Evolutionary conservation across 2,888 invertebrate genomes (phyloP).

Genomic region (Apodemia hepburni): DNA sequence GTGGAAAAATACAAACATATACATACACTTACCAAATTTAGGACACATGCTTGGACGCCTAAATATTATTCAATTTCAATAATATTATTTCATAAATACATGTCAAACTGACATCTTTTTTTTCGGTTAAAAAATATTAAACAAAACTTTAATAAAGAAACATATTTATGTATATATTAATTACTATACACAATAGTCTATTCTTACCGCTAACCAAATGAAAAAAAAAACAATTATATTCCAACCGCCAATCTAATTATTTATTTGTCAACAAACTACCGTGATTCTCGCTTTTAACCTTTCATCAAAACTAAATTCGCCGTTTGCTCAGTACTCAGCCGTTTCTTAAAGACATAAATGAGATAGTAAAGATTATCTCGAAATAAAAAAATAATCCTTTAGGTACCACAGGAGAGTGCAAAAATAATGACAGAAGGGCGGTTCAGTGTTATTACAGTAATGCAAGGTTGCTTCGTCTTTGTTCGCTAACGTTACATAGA

Average conservation of each 20-base stretch:
- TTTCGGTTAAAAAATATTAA: too few species aligned
- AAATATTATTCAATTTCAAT: too few species aligned
- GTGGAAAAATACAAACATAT: too few species aligned
- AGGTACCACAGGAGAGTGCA: constrained; percentile 66
- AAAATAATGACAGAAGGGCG: constrained; percentile 74
- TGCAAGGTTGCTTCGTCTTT: constrained; percentile 68
- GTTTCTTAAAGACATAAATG: constrained; percentile 23
- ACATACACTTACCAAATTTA: too few species aligned
- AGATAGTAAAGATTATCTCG: constrained; percentile 23
- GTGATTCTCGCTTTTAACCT: constrained; percentile 15
- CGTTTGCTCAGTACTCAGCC: constrained; percentile 14
- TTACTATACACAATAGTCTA: background rate
- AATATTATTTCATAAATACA: too few species aligned
- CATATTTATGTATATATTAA: background rate
- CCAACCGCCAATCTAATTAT: background rate
- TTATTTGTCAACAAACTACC: constrained; percentile 18
- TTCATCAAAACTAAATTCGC: constrained; percentile 18
- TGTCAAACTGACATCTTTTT: too few species aligned
- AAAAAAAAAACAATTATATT: background rate
- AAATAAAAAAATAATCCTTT: constrained; percentile 45
- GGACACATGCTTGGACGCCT: too few species aligned
- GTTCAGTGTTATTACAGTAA: constrained; percentile 72
- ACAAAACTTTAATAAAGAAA: too few species aligned
- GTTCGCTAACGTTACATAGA: constrained; percentile 70
- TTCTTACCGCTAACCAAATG: background rate